A percentile compares a stretch with the other conserved stretches of the same genome.
Conservation (phyloP, 2,113 vertebrate genomes). For the Eretmochelys imbricata region DNA sequence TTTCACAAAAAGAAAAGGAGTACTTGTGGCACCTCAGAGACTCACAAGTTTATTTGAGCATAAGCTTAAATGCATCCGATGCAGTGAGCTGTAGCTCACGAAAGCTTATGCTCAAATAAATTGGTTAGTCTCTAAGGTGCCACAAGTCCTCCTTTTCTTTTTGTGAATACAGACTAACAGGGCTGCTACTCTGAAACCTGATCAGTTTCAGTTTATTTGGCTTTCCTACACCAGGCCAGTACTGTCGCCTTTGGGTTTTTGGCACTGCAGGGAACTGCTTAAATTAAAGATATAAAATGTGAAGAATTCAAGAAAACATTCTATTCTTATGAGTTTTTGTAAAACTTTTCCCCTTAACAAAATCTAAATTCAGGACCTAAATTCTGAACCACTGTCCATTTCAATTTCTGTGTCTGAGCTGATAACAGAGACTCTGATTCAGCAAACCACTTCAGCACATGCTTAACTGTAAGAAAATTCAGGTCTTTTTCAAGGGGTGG, state of each 20-base stretch:
- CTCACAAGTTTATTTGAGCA: no score
- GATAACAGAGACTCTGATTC: neutral
- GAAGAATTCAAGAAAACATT: neutral
- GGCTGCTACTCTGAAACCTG: no score
- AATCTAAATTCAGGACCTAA: neutral
- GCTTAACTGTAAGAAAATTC: neutral
- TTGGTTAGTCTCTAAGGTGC: no score
- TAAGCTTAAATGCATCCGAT: no score
- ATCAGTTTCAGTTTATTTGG: neutral
- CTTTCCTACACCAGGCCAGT: neutral
- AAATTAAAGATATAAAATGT: neutral
- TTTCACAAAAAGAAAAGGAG: no score
- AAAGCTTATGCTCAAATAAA: no score
- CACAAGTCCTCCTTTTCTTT: no score
- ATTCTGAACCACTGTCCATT: neutral
- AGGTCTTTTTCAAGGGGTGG: neutral
- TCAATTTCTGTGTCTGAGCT: neutral
- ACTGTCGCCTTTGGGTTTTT: neutral
- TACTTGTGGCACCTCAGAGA: no score
- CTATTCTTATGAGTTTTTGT: neutral
- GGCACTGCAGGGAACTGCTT: neutral
- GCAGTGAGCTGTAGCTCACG: no score
- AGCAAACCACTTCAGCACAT: neutral
- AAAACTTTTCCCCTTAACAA: neutral
- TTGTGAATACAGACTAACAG: no score